Percentiles rank a stretch among this genome's conserved stretches.
phyloP scores from a whole-genome alignment of 2,113 vertebrate genomes.

The Gorilla gorilla region DNA sequence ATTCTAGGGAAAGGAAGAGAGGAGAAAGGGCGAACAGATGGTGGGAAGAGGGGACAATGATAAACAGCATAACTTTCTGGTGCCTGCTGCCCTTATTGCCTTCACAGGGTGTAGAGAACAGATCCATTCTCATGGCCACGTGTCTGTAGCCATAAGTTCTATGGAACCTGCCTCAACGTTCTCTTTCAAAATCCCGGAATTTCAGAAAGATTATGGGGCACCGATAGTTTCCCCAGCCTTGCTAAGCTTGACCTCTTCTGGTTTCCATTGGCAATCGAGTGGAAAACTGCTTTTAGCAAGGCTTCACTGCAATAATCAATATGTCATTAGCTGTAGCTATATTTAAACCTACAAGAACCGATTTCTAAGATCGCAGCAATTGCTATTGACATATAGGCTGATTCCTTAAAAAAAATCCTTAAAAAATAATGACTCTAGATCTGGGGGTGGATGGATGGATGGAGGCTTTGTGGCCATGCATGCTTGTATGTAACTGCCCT shows the following conservation, averaged over 20 bases:
- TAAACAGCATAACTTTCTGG: rapidly evolving
- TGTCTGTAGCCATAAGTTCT: rapidly evolving
- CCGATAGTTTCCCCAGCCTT: background rate
- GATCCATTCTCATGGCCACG: rapidly evolving
- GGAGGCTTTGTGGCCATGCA: background rate
- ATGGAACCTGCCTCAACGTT: background rate
- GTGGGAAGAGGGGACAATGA: background rate
- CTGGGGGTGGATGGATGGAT: background rate
- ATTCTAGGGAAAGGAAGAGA: background rate
- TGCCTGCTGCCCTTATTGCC: background rate
- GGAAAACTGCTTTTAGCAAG: background rate
- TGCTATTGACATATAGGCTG: background rate
- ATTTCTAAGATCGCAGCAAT: background rate
- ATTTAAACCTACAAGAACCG: constrained; percentile 51
- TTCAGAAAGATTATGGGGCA: background rate
- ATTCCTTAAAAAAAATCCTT: background rate
- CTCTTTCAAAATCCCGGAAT: background rate
- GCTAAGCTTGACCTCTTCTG: background rate
- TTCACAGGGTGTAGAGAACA: background rate
- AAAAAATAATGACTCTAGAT: background rate
- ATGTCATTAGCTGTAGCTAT: constrained; percentile 54
- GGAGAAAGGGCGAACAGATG: background rate
- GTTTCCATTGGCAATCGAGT: background rate
- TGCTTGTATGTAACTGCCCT: background rate
- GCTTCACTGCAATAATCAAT: background rate